These are phyloP conservation scores for Cliona cf. orientalis DNA, from an alignment of 37 sponge, comb jelly and placozoan species.

Conservation along the genomic window DNA sequence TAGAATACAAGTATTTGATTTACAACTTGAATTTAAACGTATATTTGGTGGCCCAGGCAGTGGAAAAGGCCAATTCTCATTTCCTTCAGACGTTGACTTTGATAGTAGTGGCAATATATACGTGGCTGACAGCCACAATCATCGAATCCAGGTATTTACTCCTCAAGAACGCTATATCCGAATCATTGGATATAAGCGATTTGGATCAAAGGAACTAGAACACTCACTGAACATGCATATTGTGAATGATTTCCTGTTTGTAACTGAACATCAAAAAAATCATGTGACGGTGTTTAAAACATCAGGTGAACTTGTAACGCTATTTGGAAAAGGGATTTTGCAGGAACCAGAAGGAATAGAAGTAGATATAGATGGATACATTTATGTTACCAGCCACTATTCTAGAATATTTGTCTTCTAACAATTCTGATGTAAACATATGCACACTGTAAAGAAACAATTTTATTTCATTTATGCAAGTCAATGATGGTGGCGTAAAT, in stretches of 20 bases:
- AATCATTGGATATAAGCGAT: background rate
- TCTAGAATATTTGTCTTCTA: too few relatives aligned
- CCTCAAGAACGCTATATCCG: background rate
- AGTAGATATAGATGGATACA: background rate
- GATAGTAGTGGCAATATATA: constrained; percentile 3
- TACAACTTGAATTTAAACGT: background rate
- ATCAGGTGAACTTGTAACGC: background rate
- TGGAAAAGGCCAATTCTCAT: background rate
- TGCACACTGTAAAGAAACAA: too few relatives aligned
- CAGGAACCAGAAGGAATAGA: background rate
- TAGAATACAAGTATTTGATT: constrained; percentile 23
- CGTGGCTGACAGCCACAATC: background rate
- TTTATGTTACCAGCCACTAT: background rate
- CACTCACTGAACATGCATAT: background rate
- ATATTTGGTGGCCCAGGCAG: background rate
- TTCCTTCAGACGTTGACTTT: constrained; percentile 2
- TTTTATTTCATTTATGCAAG: too few relatives aligned
- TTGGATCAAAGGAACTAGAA: background rate
- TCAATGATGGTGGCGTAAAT: too few relatives aligned
- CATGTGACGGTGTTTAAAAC: background rate
- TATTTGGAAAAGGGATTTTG: background rate
- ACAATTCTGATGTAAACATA: too few relatives aligned
- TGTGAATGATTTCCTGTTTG: background rate
- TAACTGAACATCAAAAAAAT: background rate
- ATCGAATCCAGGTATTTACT: background rate